Conservation (phyloP, 2,888 invertebrate species). For the Neria commutata region DNA sequence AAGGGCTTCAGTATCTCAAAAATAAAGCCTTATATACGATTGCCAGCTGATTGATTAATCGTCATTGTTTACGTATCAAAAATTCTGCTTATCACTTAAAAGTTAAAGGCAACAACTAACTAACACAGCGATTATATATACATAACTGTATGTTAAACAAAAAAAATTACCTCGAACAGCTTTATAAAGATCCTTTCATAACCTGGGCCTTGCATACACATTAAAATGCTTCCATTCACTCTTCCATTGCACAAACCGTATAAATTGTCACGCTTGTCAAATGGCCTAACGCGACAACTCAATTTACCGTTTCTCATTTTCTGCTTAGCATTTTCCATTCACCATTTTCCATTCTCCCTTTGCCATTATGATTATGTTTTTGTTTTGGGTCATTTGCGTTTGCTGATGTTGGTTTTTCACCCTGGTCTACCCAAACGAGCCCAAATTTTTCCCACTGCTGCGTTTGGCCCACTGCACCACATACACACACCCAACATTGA, state of each 20-base stretch:
- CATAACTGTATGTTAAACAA: no score
- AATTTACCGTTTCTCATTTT: not conserved
- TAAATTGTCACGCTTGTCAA: not conserved
- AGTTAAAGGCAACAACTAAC: no score
- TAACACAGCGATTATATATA: no score
- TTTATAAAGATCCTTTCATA: no score
- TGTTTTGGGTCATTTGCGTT: constrained; percentile 5
- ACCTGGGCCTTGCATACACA: no score
- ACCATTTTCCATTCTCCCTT: not conserved
- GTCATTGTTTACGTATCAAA: no score
- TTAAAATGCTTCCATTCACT: no score
- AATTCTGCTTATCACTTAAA: no score
- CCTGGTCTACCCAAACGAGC: not conserved
- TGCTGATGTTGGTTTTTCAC: not conserved
- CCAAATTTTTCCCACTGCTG: not conserved
- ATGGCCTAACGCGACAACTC: not conserved
- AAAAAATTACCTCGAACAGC: no score
- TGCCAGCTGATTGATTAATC: no score
- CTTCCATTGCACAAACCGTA: not conserved
- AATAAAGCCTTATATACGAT: no score
- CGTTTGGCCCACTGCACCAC: constrained; percentile 1
- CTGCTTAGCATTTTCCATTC: not conserved
- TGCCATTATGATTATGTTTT: not conserved
- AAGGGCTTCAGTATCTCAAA: no score
- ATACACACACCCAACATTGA: not conserved